Base-by-base conservation (phyloP, 2,113 vertebrate genomes). In the Anarrhichthys ocellatus region DNA sequence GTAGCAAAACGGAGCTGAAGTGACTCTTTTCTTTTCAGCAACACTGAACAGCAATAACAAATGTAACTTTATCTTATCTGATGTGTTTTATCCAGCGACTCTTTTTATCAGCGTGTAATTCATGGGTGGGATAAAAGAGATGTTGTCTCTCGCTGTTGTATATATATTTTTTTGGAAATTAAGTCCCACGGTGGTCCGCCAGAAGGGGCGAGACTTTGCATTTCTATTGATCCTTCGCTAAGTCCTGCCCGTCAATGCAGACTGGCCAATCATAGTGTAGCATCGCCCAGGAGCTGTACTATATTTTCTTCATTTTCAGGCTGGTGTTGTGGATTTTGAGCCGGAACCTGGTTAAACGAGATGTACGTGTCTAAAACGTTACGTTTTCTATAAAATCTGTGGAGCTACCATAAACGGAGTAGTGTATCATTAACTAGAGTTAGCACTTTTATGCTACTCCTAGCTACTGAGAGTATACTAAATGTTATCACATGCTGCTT, bases 1-100 rank as follows among this genome's bases (percentile, higher is more conserved):
- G 69, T 80, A 72, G 58, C 63, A 42, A 8, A 69, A 18, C 24
- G n/a, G 15, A 8, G 50, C 38, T 63, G n/a, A 36, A 40, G n/a
- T 32, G n/a, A 54, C 11, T 56, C 11, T 64, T n/a, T 5, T 56
- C 11, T 64, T n/a, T 5, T 18, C 13, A 73, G 29, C 15, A 6
- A 14, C 2, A 50, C 9, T 63, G 3, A 62, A 78, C 4, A 24
- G 18, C 48, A 44, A 44, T 10, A 9, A 24, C 52, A 56, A 56
- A 56, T 56, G 22, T 54, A 54, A 56, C 9, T 9, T 56, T n/a
- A 24, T n/a, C 22, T n/a, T 56, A 56, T 22, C 52, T 56, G 52
- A 56, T n/a, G 50, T 54, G 50, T 54, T 54, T 24, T 11, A n/a
- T 24, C 9, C 52, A 56, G 7, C 22, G 9, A 54, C 50, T 9